Evolutionary conservation across 2,888 invertebrate species (phyloP).

Genomic region (Esperia sulphurella): DNA sequence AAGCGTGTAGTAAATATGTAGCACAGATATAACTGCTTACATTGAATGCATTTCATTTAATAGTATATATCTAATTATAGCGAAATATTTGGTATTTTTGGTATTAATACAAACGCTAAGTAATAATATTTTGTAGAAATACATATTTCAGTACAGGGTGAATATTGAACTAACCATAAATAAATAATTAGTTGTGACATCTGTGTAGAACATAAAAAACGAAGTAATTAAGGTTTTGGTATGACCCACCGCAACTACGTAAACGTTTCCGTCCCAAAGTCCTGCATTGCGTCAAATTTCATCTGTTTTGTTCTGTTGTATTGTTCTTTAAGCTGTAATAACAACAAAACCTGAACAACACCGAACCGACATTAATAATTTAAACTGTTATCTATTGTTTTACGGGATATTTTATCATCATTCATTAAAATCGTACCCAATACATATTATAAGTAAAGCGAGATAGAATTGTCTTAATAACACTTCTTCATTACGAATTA

Average conservation of each 20-base stretch:
- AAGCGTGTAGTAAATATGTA: too few species aligned
- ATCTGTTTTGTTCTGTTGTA: conserved; percentile 50
- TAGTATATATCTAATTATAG: too few species aligned
- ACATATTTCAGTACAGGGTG: too few species aligned
- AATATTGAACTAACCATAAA: too few species aligned
- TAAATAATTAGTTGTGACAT: too few species aligned
- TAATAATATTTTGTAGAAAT: too few species aligned
- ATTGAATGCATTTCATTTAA: too few species aligned
- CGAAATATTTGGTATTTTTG: too few species aligned
- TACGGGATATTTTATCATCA: background rate
- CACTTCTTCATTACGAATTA: conserved; percentile 10
- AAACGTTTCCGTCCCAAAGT: conserved; percentile 55
- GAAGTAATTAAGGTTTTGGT: conserved; percentile 57
- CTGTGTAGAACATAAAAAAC: conserved; percentile 37
- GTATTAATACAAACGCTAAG: too few species aligned
- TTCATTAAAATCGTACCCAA: background rate
- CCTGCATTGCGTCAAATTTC: conserved; percentile 75
- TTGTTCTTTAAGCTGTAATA: conserved; percentile 59
- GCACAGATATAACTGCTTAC: too few species aligned
- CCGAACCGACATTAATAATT: conserved; percentile 24
- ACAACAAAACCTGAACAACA: conserved; percentile 26
- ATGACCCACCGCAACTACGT: conserved; percentile 59
- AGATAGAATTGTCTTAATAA: conserved; percentile 31
- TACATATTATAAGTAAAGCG: conserved; percentile 9
- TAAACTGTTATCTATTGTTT: conserved; percentile 14